Percentiles rank a stretch among this genome's conserved stretches.
Evolutionary conservation across 1,140 invertebrate species (phyloP).

Genomic region (Megalonaias nervosa): DNA sequence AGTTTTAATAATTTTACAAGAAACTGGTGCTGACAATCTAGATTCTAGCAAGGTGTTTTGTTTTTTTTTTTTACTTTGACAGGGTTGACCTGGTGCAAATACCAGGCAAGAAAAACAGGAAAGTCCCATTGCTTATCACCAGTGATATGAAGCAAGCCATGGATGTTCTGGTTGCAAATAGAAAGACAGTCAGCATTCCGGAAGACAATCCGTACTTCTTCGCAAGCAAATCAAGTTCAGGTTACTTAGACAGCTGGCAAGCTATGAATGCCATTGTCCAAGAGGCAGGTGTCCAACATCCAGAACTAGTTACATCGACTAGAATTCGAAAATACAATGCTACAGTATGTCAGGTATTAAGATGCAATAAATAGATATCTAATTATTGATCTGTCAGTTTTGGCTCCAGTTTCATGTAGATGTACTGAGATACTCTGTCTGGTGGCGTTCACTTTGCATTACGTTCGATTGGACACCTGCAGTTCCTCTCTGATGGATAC

Average conservation of each 20-base stretch:
- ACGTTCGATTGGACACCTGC: too few species aligned
- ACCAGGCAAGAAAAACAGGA: not conserved
- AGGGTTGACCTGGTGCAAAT: not conserved
- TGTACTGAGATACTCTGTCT: too few species aligned
- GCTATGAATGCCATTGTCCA: not conserved
- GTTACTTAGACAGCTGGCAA: not conserved
- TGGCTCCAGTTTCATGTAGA: too few species aligned
- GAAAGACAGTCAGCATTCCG: not conserved
- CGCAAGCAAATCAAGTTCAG: not conserved
- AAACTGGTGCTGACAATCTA: too few species aligned
- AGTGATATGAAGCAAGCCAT: not conserved
- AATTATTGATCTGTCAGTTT: too few species aligned
- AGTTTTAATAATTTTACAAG: too few species aligned
- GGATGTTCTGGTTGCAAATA: not conserved
- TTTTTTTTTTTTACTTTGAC: not conserved
- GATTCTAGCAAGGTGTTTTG: too few species aligned
- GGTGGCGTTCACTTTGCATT: too few species aligned
- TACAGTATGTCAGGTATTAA: not conserved
- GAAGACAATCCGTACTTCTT: not conserved
- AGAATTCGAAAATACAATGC: constrained; percentile 3
- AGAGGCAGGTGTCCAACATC: too few species aligned
- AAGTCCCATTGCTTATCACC: not conserved
- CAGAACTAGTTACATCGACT: too few species aligned
- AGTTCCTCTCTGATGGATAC: too few species aligned
- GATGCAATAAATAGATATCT: too few species aligned